Conservation (phyloP, 2,797 vertebrate species). For the Sebastes cheni region DNA sequence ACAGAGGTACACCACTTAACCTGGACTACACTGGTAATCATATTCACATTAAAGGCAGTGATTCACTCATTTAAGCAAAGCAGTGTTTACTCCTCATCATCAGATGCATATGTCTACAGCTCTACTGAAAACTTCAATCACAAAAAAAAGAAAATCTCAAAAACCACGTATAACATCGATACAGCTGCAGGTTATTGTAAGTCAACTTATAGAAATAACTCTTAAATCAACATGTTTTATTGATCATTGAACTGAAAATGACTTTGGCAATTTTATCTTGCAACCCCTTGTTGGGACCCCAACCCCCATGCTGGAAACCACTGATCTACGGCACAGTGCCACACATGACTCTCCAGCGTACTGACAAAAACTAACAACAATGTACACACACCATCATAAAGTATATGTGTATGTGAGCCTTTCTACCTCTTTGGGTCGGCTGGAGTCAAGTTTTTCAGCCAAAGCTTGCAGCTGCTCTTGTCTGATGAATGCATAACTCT, state of each 20-base stretch:
- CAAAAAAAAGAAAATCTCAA: background rate
- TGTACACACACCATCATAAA: background rate
- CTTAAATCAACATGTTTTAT: background rate
- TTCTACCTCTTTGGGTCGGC: constrained; percentile 90
- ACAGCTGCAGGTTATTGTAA: too few species aligned
- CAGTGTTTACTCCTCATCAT: background rate
- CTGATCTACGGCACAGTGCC: background rate
- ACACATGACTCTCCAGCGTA: background rate
- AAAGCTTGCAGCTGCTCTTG: constrained; percentile 94
- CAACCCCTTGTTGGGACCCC: background rate
- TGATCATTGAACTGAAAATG: background rate
- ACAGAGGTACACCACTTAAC: background rate
- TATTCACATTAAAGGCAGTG: background rate
- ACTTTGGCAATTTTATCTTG: background rate
- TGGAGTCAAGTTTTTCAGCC: constrained; percentile 88
- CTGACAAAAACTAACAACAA: background rate
- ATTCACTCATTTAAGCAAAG: too few species aligned
- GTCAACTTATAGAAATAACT: background rate
- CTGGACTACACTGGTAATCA: background rate
- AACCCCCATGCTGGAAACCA: background rate
- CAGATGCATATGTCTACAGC: background rate
- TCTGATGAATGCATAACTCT: constrained; percentile 95
- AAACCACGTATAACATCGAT: background rate
- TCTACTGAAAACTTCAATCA: too few species aligned
- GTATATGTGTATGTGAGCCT: background rate